These are phyloP conservation scores for Drosophila watanabei DNA, from an alignment of 1,140 invertebrate species.

Conservation along the genomic window DNA sequence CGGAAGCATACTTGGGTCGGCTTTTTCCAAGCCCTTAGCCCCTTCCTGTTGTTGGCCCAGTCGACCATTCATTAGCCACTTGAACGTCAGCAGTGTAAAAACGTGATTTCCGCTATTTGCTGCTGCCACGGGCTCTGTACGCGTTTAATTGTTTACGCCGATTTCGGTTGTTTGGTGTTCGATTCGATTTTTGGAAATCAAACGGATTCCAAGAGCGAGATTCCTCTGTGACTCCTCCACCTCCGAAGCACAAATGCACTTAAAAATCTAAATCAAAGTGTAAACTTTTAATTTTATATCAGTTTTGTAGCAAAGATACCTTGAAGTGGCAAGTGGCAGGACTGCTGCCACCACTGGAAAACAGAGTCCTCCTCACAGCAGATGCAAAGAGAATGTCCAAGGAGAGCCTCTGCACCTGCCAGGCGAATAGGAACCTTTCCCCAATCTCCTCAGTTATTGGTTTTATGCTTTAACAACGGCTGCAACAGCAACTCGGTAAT, in stretches of 20 bases:
- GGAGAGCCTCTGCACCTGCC: too few species aligned
- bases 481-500: too few species aligned
- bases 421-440: too few species aligned
- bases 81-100: constrained; percentile 68
- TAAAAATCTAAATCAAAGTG: background rate
- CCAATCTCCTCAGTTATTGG: too few species aligned
- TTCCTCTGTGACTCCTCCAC: background rate
- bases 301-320: background rate
- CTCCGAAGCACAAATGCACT: background rate
- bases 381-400: background rate
- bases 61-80: constrained; percentile 45
- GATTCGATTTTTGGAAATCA: constrained; percentile 4
- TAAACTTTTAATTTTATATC: too few species aligned
- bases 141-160: constrained; percentile 58
- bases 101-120: constrained; percentile 78
- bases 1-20: constrained; percentile 53
- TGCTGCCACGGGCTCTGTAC: constrained; percentile 3
- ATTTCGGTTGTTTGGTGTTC: constrained; percentile 16
- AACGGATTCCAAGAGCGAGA: background rate
- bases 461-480: too few species aligned
- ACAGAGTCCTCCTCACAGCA: constrained; percentile 1
- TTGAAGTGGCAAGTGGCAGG: background rate
- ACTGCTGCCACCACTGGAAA: background rate
- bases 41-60: background rate
- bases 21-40: constrained; percentile 9